Percentiles rank a stretch among this genome's conserved stretches.
phyloP scores from a whole-genome alignment of 2,113 vertebrate genomes.

The Meleagris gallopavo region DNA sequence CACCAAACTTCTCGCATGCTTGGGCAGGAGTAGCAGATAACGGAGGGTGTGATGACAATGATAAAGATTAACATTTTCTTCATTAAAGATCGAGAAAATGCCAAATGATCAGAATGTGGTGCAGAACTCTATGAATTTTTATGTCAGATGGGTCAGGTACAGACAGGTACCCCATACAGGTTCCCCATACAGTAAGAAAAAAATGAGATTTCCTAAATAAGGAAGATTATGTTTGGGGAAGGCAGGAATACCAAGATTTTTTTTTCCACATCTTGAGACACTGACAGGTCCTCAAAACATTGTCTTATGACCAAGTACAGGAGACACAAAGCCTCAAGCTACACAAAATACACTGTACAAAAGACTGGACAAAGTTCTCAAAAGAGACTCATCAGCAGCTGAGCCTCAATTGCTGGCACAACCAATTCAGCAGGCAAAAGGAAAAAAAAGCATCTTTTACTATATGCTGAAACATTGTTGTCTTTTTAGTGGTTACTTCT shows the following conservation, averaged over 20 bases:
- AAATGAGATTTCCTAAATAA: neutral
- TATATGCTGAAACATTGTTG: neutral
- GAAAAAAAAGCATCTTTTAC: neutral
- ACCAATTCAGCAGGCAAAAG: neutral
- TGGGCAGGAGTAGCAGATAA: neutral
- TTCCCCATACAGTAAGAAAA: neutral
- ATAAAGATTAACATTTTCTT: slow-evolving; percentile 16
- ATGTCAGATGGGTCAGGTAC: neutral
- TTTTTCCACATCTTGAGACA: neutral
- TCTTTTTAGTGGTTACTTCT: neutral
- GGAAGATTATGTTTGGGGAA: neutral
- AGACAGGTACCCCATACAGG: neutral
- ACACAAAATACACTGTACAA: neutral
- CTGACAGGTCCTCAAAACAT: neutral
- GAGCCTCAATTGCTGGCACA: neutral
- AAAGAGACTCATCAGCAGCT: neutral
- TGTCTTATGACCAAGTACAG: neutral
- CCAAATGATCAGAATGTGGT: neutral
- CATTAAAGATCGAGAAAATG: slow-evolving; percentile 10
- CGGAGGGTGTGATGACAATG: neutral
- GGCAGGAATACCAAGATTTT: neutral
- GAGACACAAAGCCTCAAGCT: neutral
- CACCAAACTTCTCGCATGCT: neutral
- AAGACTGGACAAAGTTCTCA: neutral
- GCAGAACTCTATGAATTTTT: neutral